Evolutionary conservation across 2,797 vertebrate genomes (phyloP).

Genomic region (Martes flavigula): DNA sequence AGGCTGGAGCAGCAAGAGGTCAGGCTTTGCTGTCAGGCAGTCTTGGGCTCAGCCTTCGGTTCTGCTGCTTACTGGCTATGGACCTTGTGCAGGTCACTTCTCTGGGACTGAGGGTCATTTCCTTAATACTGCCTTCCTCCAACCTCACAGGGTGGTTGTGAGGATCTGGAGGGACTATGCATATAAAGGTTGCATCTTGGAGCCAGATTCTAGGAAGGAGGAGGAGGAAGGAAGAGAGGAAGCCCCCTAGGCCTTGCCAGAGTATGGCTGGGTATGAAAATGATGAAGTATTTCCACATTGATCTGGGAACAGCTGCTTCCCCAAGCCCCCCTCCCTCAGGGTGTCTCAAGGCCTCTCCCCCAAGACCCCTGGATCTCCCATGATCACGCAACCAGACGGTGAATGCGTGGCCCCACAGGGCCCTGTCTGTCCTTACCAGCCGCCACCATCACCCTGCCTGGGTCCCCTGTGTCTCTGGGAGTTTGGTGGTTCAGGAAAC

Average conservation of each 20-base stretch:
- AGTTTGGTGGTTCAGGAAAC: not conserved
- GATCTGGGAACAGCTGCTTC: not conserved
- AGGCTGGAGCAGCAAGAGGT: not conserved
- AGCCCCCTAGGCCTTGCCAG: not conserved
- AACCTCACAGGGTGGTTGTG: not conserved
- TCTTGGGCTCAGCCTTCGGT: not conserved
- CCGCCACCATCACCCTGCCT: not conserved
- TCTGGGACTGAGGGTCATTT: not conserved
- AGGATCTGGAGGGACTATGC: not conserved
- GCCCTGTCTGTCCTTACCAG: not conserved
- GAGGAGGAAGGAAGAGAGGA: not conserved
- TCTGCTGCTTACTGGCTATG: not conserved
- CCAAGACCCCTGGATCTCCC: not conserved
- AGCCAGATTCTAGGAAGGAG: not conserved
- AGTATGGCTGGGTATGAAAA: not conserved
- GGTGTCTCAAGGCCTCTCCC: not conserved
- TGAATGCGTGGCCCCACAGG: not conserved
- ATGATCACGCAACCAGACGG: too few relatives aligned
- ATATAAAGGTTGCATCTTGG: not conserved
- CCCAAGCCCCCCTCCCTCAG: fast-evolving
- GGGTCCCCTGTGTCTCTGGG: not conserved
- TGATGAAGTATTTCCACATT: not conserved
- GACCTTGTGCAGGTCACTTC: not conserved
- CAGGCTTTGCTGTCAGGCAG: not conserved
- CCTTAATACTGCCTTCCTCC: not conserved